Evolutionary conservation across 1,140 invertebrate species (phyloP).

Genomic region (Delia radicum): DNA sequence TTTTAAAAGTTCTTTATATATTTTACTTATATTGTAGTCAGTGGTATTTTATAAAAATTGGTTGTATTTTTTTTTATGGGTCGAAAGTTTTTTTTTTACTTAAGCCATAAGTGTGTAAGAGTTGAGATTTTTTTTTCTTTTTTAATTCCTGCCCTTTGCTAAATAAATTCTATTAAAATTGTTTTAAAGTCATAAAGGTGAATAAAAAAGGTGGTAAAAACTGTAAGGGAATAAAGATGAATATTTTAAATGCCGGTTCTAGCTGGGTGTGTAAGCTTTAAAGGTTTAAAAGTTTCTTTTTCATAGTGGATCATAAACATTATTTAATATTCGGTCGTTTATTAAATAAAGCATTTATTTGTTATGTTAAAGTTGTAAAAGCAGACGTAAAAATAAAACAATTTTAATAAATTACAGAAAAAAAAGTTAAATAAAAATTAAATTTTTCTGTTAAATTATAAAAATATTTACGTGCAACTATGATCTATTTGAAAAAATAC

Average conservation of each 20-base stretch:
- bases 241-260: background rate
- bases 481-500: background rate
- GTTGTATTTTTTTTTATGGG: conserved; percentile 8
- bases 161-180: background rate
- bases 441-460: no score
- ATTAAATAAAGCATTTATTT: background rate
- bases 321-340: background rate
- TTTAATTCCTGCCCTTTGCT: background rate
- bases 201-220: background rate
- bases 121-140: background rate
- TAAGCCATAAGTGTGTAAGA: conserved; percentile 7
- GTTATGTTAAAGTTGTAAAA: background rate
- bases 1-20: background rate
- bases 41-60: background rate
- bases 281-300: background rate
- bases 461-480: background rate
- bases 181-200: conserved; percentile 9
- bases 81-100: background rate
- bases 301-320: background rate
- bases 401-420: no score
- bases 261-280: background rate
- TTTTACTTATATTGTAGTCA: background rate
- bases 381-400: no score
- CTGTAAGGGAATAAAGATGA: background rate
- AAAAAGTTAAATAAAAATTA: no score